Conservation (phyloP, 2,888 invertebrate species). For the Iphiclides podalirius region DNA sequence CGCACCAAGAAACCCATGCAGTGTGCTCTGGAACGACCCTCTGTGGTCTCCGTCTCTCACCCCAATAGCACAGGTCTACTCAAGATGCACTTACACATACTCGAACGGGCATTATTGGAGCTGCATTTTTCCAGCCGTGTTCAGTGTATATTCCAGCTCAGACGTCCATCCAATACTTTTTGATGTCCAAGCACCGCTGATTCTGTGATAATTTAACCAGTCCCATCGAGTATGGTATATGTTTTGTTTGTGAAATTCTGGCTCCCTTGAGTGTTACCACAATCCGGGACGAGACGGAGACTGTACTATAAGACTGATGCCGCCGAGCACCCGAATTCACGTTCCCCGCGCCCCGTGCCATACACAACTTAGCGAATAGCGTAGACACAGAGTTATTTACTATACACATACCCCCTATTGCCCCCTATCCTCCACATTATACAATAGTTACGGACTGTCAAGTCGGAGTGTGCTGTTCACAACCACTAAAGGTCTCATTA, state of each 20-base stretch:
- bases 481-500: constrained; percentile 14
- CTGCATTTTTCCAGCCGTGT: no score
- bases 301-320: constrained; percentile 66
- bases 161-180: no score
- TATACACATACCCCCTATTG: constrained; percentile 48
- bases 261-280: no score
- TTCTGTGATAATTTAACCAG: neutral
- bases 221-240: no score
- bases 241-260: no score
- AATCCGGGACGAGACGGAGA: no score
- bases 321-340: constrained; percentile 40
- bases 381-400: constrained; percentile 60
- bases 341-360: constrained; percentile 53
- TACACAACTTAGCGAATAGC: constrained; percentile 52
- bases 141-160: no score
- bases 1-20: constrained; percentile 67
- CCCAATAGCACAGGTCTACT: neutral
- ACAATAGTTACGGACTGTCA: constrained; percentile 61
- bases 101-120: no score
- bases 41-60: constrained; percentile 14
- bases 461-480: constrained; percentile 52
- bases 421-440: constrained; percentile 69
- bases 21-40: constrained; percentile 36
- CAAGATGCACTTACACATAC: constrained; percentile 21
- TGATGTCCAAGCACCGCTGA: neutral